Base-by-base conservation (phyloP, 2,888 invertebrate genomes). In the Epistrophella euchroma region DNA sequence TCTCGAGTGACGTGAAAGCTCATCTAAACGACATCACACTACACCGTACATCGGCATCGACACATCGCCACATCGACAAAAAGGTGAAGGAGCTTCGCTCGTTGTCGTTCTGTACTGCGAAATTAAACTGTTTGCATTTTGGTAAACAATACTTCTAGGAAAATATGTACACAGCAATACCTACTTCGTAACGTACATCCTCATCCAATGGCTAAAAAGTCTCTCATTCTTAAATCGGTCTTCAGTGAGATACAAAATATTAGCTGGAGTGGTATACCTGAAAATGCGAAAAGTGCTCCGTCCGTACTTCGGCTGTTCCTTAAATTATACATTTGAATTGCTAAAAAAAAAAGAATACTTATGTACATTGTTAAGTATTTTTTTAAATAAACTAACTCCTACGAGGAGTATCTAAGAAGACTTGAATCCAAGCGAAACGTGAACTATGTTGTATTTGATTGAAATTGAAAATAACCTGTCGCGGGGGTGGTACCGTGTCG, bases 101-200 rank as follows among this genome's bases (percentile, higher is more conserved):
- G 58, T 72, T 77, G 10, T 40, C 28, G 58, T 72, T 77, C 72
- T 64, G 60, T 66, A 43, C 66, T 45, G 68, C 60, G 55, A 62
- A 76, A 85, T 81, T 68, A 73, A 85, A 43, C 50, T 77, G 76
- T 75, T 76, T 81, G 73, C 73, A 74, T 86, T 75, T 73, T 74
- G 74, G 77, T 86, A 86, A 86, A 86, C 86, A 86, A 86, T 82
- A 66, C 71, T 60, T 70, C 82, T 78, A n/a, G 82, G 60, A 71
- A 82, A 78, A 82, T 47, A 74, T 82, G 72, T 86, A 82, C 77
- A 82, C 28, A 64, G 45, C 64, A 43, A 62, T 43, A 2, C 35
- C 11, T 28, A 19, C 35, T 35, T 17, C 11, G 19, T 35, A 58
- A 15, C 37, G 60, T 60, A 15, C 37, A 60, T 19, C 32, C 32